A percentile compares a stretch with the other conserved stretches of the same genome.
Conservation (phyloP, 2,888 invertebrate species). For the Heteromyza rotundicornis region DNA sequence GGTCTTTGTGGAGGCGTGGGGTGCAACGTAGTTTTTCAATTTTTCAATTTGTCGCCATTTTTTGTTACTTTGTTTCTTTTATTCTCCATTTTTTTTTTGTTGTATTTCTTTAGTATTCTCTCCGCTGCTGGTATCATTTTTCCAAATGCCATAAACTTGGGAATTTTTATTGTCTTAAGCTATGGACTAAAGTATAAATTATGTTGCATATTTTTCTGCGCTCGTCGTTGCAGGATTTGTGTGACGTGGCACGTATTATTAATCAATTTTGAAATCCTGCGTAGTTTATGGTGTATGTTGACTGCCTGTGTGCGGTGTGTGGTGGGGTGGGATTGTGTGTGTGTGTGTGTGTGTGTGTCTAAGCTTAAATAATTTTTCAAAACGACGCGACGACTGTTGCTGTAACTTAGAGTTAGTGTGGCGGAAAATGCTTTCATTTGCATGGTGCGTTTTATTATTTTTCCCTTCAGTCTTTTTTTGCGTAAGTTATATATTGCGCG, state of each 20-base stretch:
- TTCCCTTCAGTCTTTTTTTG: neutral
- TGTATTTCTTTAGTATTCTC: too few species aligned
- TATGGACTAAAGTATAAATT: constrained; percentile 19
- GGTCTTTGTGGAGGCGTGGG: neutral
- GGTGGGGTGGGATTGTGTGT: neutral
- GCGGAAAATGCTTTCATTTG: neutral
- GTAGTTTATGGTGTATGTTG: neutral
- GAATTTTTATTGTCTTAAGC: constrained; percentile 12
- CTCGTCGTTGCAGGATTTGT: constrained; percentile 3
- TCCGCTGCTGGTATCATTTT: neutral
- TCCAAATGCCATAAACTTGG: neutral
- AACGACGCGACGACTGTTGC: neutral
- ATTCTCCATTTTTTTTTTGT: too few species aligned
- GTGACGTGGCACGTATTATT: constrained; percentile 4
- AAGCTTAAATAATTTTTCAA: neutral
- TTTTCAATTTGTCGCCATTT: constrained; percentile 15
- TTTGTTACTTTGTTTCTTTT: neutral
- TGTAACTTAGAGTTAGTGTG: neutral
- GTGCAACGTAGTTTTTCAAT: constrained; percentile 2
- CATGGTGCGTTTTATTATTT: too few species aligned
- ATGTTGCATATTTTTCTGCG: constrained; percentile 26
- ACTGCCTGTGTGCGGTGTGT: neutral
- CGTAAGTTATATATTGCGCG: neutral
- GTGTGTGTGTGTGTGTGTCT: neutral
- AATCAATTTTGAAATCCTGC: constrained; percentile 5